These are phyloP conservation scores for Spatulosminthurus flaviceps DNA, from an alignment of 2,888 invertebrate genomes.

Conservation along the genomic window DNA sequence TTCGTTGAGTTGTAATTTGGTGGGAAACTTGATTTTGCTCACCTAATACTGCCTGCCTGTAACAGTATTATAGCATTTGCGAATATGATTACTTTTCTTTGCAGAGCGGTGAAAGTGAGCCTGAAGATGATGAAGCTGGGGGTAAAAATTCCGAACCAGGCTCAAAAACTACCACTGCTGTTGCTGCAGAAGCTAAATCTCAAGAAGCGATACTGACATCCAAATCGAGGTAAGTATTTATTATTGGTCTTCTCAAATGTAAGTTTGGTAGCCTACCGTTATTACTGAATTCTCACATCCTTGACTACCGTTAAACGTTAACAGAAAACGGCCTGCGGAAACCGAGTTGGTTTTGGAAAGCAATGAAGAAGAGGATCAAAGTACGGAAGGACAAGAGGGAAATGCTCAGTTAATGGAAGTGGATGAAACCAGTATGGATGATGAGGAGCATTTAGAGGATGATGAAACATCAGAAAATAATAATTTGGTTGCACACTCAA, in stretches of 20 bases:
- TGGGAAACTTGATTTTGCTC: too few relatives aligned
- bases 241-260: background rate
- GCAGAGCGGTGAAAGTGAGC: slow-evolving; percentile 45
- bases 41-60: too few relatives aligned
- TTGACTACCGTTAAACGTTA: background rate
- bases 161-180: background rate
- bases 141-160: slow-evolving; percentile 3
- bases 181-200: background rate
- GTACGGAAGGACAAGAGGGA: slow-evolving; percentile 1
- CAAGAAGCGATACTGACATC: background rate
- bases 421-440: background rate
- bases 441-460: background rate
- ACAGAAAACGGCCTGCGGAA: slow-evolving; percentile 23
- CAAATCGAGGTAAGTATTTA: slow-evolving; percentile 9
- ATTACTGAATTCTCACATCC: background rate
- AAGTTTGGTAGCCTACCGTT: background rate
- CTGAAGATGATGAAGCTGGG: slow-evolving; percentile 43
- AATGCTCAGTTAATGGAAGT: background rate
- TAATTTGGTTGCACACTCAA: background rate
- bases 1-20: too few relatives aligned
- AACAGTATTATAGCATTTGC: too few relatives aligned
- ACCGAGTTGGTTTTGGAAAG: slow-evolving; percentile 15
- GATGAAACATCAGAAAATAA: slow-evolving; percentile 28
- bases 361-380: background rate
- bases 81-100: background rate